Percentiles rank a stretch among this genome's conserved stretches.
Evolutionary conservation across 1,140 invertebrate species (phyloP).

Genomic region (Zophobas atratus): DNA sequence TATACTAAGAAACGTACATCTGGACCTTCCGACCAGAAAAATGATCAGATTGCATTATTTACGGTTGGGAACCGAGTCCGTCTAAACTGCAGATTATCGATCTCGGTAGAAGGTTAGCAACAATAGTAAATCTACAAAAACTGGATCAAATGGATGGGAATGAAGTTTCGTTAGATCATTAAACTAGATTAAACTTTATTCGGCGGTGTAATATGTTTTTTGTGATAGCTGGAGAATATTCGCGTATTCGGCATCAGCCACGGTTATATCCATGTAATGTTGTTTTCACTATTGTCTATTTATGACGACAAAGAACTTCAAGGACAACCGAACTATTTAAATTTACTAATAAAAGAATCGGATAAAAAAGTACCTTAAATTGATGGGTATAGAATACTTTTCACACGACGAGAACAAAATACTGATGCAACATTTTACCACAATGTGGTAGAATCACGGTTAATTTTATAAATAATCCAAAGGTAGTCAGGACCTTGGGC

Average conservation of each 20-base stretch:
- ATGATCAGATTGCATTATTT: neutral
- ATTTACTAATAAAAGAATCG: conserved; percentile 43
- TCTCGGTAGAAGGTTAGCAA: neutral
- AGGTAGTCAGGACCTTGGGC: conserved; percentile 9
- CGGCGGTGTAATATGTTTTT: conserved; percentile 1
- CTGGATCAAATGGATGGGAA: neutral
- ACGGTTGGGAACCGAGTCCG: neutral
- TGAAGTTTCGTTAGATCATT: conserved; percentile 10
- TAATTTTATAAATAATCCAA: conserved; percentile 24
- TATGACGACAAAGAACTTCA: conserved; percentile 18
- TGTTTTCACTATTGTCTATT: conserved; percentile 26
- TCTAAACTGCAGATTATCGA: neutral
- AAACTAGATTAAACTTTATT: conserved; percentile 4
- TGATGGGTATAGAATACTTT: neutral
- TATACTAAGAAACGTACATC: neutral
- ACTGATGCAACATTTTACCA: too few species aligned
- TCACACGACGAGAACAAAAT: too few species aligned
- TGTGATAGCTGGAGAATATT: conserved; percentile 14
- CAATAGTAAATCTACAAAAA: conserved; percentile 18
- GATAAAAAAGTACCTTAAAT: conserved; percentile 23
- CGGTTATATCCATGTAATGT: conserved; percentile 30
- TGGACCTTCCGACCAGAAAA: neutral
- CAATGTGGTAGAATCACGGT: too few species aligned
- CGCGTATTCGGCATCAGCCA: conserved; percentile 10
- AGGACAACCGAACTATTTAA: conserved; percentile 37